phyloP scores from a whole-genome alignment of 2,888 invertebrate genomes.

The Clanis bilineata region DNA sequence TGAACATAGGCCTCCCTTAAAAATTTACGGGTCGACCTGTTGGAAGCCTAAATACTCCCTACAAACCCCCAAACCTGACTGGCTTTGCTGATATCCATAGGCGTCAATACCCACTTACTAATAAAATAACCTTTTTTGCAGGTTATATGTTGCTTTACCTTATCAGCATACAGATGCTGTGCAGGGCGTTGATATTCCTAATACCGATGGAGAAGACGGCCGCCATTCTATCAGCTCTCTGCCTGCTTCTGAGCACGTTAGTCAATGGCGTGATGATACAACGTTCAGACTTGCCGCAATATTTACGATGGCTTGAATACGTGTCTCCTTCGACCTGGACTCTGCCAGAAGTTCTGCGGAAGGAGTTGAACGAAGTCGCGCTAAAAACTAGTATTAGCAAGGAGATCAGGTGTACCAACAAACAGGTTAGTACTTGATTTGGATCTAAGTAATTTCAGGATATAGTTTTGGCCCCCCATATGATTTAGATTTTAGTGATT shows the following conservation, averaged over 20 bases:
- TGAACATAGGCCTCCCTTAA: too few relatives aligned
- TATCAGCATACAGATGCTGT: constrained; percentile 85
- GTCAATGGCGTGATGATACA: constrained; percentile 88
- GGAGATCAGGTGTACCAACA: constrained; percentile 84
- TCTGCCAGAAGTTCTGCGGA: constrained; percentile 84
- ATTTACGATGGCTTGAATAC: constrained; percentile 85
- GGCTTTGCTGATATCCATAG: too few relatives aligned
- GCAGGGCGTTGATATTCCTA: constrained; percentile 85
- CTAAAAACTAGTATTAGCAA: constrained; percentile 78
- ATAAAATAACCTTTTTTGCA: too few relatives aligned
- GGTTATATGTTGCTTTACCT: constrained; percentile 88
- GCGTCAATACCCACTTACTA: too few relatives aligned
- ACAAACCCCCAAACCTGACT: too few relatives aligned
- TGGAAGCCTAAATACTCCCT: too few relatives aligned
- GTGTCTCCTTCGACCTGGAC: constrained; percentile 89
- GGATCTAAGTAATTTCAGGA: too few relatives aligned
- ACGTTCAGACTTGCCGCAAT: constrained; percentile 84
- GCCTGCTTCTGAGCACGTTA: constrained; percentile 83
- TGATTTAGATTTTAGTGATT: too few relatives aligned
- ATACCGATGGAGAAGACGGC: constrained; percentile 85
- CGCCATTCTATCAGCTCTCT: constrained; percentile 82
- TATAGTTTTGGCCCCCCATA: too few relatives aligned
- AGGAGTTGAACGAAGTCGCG: constrained; percentile 86
- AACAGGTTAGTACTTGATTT: constrained; percentile 80
- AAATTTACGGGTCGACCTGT: too few relatives aligned